Base-by-base conservation (phyloP, 2,888 invertebrate genomes). In the Parnassius glacialis region DNA sequence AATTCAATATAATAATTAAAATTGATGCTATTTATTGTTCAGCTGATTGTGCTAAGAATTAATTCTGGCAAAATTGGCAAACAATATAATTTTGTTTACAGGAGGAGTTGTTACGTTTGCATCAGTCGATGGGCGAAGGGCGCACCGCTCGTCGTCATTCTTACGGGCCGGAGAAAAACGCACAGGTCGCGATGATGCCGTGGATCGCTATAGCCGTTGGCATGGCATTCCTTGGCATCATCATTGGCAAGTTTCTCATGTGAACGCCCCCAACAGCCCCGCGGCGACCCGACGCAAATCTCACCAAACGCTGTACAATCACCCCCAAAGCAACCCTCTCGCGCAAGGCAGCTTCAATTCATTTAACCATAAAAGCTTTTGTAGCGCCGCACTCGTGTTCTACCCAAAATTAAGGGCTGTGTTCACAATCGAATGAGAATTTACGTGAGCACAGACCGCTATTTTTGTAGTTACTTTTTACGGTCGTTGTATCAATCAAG, bases 181-280 rank as follows among this genome's bases (percentile, higher is more conserved):
- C 93, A 71, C 93, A 93, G 78, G 77, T 85, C 65, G 90, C 92
- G 68, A 84, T 93, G 70, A 93, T 93, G 90, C 92, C 94, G 68
- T 94, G 94, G 90, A 85, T 96, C 72, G 93, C 92, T 73, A 86
- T 94, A 72, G 94, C 94, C 69, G 81, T 96, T 74, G 92, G 93
- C 75, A 93, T 95, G 89, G 94, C 94, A 71, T 81, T 96, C 70
- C 83, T 96, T 80, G 95, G 96, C 82, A 93, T 96, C 80, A 92
- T 96, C 84, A 92, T 96, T 84, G 96, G 96, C 84, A 96, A 96
- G 91, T 95, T 94, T 91, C 89, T 95, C 88, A 95, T 96, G 92
- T 96, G 95, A 96, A 94, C 92, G 81, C 70, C 65, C 71, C 56
- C 65, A 64, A 75, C 73, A 74, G 73, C 73, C 69, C 77, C 71